These are phyloP conservation scores for Trypoxylon attenuatum DNA, from an alignment of 2,888 invertebrate species.

Conservation along the genomic window DNA sequence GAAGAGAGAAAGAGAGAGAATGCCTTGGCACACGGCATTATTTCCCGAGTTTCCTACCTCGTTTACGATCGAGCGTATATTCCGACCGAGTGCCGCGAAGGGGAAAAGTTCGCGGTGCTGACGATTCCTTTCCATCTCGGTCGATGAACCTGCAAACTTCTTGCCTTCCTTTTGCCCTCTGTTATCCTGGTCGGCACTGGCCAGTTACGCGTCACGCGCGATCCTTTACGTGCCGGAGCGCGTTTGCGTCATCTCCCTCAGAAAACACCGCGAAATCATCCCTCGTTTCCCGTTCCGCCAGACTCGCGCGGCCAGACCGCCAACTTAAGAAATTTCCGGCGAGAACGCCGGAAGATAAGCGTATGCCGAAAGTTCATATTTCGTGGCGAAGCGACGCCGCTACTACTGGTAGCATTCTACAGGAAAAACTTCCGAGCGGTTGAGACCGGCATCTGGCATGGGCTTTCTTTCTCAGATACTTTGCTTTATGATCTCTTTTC, in stretches of 20 bases:
- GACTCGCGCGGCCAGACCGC: background rate
- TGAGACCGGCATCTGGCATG: no score
- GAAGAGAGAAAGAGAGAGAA: background rate
- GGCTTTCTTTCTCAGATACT: background rate
- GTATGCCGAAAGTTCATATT: background rate
- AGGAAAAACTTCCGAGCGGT: background rate
- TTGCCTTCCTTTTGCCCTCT: background rate
- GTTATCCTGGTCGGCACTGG: background rate
- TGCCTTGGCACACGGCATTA: no score
- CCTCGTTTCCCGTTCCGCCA: background rate
- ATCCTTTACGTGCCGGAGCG: background rate
- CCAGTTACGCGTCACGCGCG: no score
- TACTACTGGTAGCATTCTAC: background rate
- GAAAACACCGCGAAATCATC: background rate
- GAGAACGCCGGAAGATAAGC: background rate
- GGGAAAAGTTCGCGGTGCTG: background rate
- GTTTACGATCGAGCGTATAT: slow-evolving; percentile 9
- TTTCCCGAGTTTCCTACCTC: background rate
- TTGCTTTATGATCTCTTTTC: background rate
- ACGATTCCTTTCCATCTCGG: slow-evolving; percentile 8
- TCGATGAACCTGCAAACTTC: background rate
- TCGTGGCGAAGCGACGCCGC: background rate
- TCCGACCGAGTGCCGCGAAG: slow-evolving; percentile 4
- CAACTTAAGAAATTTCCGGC: background rate
- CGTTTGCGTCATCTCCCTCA: background rate